Percentiles rank a stretch among this genome's conserved stretches.
These are phyloP conservation scores for Coregonus clupeaformis DNA, from an alignment of 2,113 vertebrate genomes.

Conservation along the genomic window DNA sequence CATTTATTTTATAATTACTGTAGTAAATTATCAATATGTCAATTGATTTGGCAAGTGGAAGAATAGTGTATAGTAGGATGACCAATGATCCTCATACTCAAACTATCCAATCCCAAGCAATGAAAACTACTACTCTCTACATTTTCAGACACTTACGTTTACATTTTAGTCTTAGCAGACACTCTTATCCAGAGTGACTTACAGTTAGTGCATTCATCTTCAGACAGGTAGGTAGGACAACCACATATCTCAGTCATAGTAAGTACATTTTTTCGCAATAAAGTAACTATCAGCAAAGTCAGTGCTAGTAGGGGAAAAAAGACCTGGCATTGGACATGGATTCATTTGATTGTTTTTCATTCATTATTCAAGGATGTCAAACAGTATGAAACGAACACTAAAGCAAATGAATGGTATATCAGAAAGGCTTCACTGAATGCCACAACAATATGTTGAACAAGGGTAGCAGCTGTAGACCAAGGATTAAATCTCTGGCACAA, in stretches of 20 bases:
- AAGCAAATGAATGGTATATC: neutral
- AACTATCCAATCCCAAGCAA: neutral
- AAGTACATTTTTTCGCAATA: too few species aligned
- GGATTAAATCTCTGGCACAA: neutral
- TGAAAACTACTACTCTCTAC: neutral
- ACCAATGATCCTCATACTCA: neutral
- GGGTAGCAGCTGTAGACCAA: neutral
- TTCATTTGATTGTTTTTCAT: too few species aligned
- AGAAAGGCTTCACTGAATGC: neutral
- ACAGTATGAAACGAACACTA: neutral
- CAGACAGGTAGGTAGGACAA: too few species aligned
- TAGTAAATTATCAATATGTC: slow-evolving; percentile 6
- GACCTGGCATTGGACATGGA: too few species aligned
- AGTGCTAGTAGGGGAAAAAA: too few species aligned
- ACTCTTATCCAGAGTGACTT: too few species aligned
- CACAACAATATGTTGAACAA: neutral
- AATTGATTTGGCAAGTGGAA: neutral
- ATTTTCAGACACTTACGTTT: too few species aligned
- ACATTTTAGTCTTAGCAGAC: too few species aligned
- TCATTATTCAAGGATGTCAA: neutral
- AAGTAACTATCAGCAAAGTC: too few species aligned
- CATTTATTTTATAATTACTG: slow-evolving; percentile 13
- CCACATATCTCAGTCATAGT: too few species aligned
- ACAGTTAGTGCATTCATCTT: too few species aligned
- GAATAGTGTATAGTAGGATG: neutral